Evolutionary conservation across 53 echinoderm and acorn worm species (phyloP).

Genomic region (Luidia sarsii): DNA sequence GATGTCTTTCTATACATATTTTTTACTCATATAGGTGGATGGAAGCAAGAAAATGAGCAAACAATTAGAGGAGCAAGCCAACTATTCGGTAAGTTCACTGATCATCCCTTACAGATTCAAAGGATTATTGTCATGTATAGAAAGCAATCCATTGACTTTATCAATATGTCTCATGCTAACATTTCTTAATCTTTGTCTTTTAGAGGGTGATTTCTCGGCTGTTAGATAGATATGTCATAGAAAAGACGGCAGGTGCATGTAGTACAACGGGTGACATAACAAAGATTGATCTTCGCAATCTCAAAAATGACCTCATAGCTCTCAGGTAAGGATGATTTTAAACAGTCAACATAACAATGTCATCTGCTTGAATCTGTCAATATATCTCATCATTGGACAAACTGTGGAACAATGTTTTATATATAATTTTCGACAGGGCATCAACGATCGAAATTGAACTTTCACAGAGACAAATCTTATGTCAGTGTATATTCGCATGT

Average conservation of each 20-base stretch:
- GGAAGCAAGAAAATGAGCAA: slow-evolving; percentile 30
- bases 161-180: not conserved
- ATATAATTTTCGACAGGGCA: too few species aligned
- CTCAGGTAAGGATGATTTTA: too few species aligned
- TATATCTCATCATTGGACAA: too few species aligned
- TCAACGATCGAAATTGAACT: too few species aligned
- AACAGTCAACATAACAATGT: too few species aligned
- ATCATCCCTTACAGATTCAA: not conserved
- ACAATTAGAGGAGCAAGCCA: slow-evolving; percentile 20
- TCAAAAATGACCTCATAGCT: slow-evolving; percentile 82
- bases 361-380: too few species aligned
- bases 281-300: slow-evolving; percentile 69
- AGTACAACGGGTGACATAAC: slow-evolving; percentile 77
- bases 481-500: too few species aligned
- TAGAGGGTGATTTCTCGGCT: slow-evolving; percentile 70
- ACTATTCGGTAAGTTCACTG: slow-evolving; percentile 31
- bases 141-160: not conserved
- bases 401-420: too few species aligned
- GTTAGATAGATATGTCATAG: slow-evolving; percentile 80
- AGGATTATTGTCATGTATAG: not conserved
- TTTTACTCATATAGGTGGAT: slow-evolving; percentile 32
- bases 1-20: not conserved
- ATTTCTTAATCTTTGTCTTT: not conserved
- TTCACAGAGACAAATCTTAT: too few species aligned
- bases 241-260: slow-evolving; percentile 74